phyloP scores from a whole-genome alignment of 2,113 vertebrate species.

The Pyxicephalus adspersus region DNA sequence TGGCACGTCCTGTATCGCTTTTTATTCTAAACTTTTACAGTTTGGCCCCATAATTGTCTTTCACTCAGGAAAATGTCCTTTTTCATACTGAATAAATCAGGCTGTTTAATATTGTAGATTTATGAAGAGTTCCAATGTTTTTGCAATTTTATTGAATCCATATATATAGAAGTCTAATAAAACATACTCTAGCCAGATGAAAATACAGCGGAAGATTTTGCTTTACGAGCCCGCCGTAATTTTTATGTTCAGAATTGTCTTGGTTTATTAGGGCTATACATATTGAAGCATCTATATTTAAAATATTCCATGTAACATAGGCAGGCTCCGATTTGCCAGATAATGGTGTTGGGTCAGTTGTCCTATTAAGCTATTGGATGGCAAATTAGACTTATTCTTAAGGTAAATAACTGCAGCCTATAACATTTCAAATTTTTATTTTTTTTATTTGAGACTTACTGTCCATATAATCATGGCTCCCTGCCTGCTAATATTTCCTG shows the following conservation, averaged over 20 bases:
- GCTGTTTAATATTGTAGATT: slow-evolving; percentile 59
- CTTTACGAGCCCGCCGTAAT: slow-evolving; percentile 66
- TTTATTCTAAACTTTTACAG: slow-evolving; percentile 33
- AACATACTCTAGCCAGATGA: slow-evolving; percentile 53
- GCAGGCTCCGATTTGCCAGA: slow-evolving; percentile 71
- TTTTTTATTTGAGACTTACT: slow-evolving; percentile 78
- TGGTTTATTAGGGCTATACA: slow-evolving; percentile 65
- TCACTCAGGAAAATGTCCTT: slow-evolving; percentile 31
- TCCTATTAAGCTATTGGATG: slow-evolving; percentile 75
- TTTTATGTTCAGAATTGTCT: slow-evolving; percentile 65
- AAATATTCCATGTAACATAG: slow-evolving; percentile 63
- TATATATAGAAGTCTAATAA: slow-evolving; percentile 52
- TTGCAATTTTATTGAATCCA: slow-evolving; percentile 55
- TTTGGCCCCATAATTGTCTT: slow-evolving; percentile 58
- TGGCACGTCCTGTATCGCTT: not conserved
- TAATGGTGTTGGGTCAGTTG: slow-evolving; percentile 70
- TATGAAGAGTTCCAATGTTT: slow-evolving; percentile 52
- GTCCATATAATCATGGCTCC: slow-evolving; percentile 83
- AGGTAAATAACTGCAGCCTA: slow-evolving; percentile 81
- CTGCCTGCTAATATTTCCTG: slow-evolving; percentile 91
- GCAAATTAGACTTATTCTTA: slow-evolving; percentile 76
- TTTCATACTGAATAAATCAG: slow-evolving; percentile 65
- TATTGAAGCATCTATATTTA: slow-evolving; percentile 61
- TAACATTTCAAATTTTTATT: slow-evolving; percentile 76
- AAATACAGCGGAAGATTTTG: slow-evolving; percentile 65